Conservation (phyloP, 2,888 invertebrate species). For the Rotaria socialis region DNA sequence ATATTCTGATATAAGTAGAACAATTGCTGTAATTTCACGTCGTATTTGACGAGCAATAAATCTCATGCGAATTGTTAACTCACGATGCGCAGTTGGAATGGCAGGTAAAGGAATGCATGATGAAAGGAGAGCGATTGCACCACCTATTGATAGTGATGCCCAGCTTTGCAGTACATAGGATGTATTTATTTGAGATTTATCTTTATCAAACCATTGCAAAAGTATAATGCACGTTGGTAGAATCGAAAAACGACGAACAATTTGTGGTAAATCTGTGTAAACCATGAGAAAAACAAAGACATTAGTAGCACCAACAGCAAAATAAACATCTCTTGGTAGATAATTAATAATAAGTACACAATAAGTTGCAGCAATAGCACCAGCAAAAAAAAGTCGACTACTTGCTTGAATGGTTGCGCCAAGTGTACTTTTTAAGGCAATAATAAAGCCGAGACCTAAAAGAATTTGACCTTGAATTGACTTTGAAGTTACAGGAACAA, state of each 20-base stretch:
- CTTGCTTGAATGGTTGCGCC: neutral
- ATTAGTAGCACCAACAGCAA: slow-evolving; percentile 17
- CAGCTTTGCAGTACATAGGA: neutral
- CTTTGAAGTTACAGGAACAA: neutral
- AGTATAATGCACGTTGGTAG: neutral
- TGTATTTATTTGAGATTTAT: neutral
- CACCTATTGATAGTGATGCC: slow-evolving; percentile 23
- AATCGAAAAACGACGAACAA: neutral
- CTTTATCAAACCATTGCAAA: slow-evolving; percentile 3
- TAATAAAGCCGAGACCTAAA: neutral
- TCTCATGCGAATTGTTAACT: neutral
- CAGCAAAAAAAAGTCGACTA: neutral
- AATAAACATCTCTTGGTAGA: neutral
- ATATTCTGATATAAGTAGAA: neutral
- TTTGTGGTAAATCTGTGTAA: neutral
- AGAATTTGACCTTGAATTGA: neutral
- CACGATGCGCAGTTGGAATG: neutral
- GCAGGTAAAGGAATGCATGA: neutral
- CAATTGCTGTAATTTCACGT: neutral
- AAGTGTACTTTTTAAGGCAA: neutral
- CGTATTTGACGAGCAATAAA: neutral
- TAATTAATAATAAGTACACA: neutral
- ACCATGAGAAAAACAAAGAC: neutral
- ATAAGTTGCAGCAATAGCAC: neutral
- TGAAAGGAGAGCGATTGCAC: neutral